phyloP scores from a whole-genome alignment of 2,888 invertebrate genomes.

The Drosophila testacea region DNA sequence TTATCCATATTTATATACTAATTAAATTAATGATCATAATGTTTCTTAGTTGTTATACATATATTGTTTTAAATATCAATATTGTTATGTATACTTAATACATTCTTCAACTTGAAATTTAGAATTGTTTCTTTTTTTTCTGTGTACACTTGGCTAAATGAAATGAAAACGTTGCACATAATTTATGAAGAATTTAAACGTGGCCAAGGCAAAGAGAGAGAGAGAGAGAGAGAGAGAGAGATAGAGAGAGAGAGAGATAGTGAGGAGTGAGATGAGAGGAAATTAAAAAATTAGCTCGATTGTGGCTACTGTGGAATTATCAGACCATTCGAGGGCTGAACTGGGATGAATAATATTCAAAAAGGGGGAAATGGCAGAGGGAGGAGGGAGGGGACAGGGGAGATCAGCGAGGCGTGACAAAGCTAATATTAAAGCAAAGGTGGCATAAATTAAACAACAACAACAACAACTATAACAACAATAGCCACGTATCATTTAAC shows the following conservation, averaged over 20 bases:
- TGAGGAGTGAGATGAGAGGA: constrained; percentile 5
- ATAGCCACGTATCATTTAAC: constrained; percentile 74
- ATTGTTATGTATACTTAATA: too few relatives aligned
- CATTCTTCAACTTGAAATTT: too few relatives aligned
- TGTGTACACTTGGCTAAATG: constrained; percentile 37
- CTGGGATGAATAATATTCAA: background rate
- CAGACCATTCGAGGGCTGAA: constrained; percentile 58
- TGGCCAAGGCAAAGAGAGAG: background rate
- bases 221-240: background rate
- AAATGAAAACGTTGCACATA: constrained; percentile 80
- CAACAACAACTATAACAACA: constrained; percentile 1
- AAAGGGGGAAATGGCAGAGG: too few relatives aligned
- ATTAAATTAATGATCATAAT: too few relatives aligned
- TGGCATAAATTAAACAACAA: constrained; percentile 75
- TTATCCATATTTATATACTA: too few relatives aligned
- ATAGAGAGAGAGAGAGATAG: background rate
- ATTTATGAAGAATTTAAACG: constrained; percentile 55
- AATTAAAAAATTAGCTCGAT: constrained; percentile 69
- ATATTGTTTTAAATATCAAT: too few relatives aligned
- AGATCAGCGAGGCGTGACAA: constrained; percentile 69
- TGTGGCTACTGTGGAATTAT: constrained; percentile 66
- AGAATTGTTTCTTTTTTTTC: too few relatives aligned
- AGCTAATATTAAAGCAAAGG: constrained; percentile 78
- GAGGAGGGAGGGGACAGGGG: constrained; percentile 1
- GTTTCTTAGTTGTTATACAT: too few relatives aligned